Evolutionary conservation across 2,888 invertebrate genomes (phyloP).

Genomic region (Pomacea canaliculata): DNA sequence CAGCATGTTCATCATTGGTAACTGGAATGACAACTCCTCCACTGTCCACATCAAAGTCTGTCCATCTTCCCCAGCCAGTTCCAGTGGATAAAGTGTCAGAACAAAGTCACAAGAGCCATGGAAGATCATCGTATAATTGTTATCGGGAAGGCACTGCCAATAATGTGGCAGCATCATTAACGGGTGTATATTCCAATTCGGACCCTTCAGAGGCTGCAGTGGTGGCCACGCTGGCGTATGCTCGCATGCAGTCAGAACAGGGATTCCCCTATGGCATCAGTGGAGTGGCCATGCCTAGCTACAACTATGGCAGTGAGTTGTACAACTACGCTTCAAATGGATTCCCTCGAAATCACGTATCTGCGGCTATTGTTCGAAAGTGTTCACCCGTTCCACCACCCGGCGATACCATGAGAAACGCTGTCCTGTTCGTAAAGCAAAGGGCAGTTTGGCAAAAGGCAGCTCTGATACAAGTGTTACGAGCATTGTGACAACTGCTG

Average conservation of each 20-base stretch:
- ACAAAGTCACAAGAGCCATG: conserved; percentile 9
- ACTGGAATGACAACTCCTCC: neutral
- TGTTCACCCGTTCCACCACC: conserved; percentile 64
- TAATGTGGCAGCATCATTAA: conserved; percentile 16
- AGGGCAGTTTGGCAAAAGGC: conserved; percentile 46
- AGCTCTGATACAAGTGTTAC: conserved; percentile 22
- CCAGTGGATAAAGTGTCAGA: neutral
- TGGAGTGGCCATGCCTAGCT: conserved; percentile 60
- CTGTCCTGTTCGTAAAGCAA: conserved; percentile 59
- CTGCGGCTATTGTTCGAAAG: conserved; percentile 61
- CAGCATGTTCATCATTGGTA: neutral
- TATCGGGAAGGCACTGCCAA: conserved; percentile 11
- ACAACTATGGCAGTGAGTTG: conserved; percentile 57
- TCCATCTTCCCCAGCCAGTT: neutral
- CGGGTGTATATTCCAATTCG: neutral
- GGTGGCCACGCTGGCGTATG: conserved; percentile 23
- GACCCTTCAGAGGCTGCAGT: conserved; percentile 2
- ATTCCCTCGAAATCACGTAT: conserved; percentile 61
- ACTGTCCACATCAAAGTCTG: neutral
- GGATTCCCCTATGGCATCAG: conserved; percentile 61
- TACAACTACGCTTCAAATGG: conserved; percentile 62
- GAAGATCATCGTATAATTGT: conserved; percentile 25
- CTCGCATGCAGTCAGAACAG: conserved; percentile 24
- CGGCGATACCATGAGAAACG: conserved; percentile 63
- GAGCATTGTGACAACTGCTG: conserved; percentile 19